Evolutionary conservation across 2,113 vertebrate species (phyloP), one percentile per base, ranked within the genome.

Genomic region (Poicephalus gulielmi): DNA sequence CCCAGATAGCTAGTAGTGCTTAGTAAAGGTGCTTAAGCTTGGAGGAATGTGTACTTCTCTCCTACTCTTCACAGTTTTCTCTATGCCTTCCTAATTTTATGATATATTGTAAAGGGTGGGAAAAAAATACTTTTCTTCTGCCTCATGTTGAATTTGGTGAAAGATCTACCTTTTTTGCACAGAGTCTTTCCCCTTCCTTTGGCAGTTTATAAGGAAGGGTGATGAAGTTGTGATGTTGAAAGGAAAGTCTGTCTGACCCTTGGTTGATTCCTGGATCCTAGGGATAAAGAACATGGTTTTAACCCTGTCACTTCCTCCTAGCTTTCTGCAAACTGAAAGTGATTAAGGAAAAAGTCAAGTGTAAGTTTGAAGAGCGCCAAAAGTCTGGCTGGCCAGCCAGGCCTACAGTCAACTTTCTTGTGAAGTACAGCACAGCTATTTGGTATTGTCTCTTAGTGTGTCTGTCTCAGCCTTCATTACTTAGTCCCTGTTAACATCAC

Each of bases 401-500:
- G 90, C 81, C 53, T 91, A 68, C 92, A 67, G 43, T 75, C 68
- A 35, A 19, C 59, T 93, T 64, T 93, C 25, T 41, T 86, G 50
- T 86, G 88, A 71, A 92, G 68, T 77, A 49, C 83, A 86, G 85
- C 88, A 30, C 64, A 91, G 82, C 88, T 88, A 4, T 60, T 94
- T 86, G 92, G 69, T 67, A 35, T 52, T 86, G 50, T 86, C 68
- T 90, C 55, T 60, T 88, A 59, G 46, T 31, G 52, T 82, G 57
- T 88, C 47, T 86, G 47, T 88, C 88, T 90, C 86, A 57, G 76
- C 76, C 77, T 90, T 73, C 78, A 46, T 9, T 90, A 68, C 18
- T 92, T 88, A 60, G 82, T 71, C 71, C 47, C 67, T 68, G 24
- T 86, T 91, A n/a, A 69, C 12, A 12, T 82, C 62, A 70, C 57